Evolutionary conservation across 1,140 invertebrate species (phyloP).

Genomic region (Solenopsis fugax): DNA sequence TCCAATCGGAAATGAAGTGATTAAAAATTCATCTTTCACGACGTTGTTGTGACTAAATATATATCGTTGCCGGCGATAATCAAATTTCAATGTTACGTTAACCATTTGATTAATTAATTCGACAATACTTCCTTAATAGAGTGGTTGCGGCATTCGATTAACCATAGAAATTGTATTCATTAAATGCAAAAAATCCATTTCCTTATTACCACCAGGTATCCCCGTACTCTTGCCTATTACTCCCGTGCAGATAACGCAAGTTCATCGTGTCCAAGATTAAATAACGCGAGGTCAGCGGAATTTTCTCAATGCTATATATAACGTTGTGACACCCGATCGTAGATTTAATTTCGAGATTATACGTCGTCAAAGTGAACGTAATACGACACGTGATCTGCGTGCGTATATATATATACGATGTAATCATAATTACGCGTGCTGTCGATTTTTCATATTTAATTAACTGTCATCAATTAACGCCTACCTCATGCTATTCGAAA

Average conservation of each 20-base stretch:
- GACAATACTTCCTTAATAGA: conserved; percentile 51
- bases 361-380: conserved; percentile 37
- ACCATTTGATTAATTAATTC: conserved; percentile 51
- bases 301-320: conserved; percentile 38
- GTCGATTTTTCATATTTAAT: conserved; percentile 75
- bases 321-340: conserved; percentile 46
- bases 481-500: conserved; percentile 48
- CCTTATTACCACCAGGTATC: not conserved
- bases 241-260: conserved; percentile 11
- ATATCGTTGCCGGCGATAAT: not conserved
- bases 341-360: conserved; percentile 68
- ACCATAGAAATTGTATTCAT: conserved; percentile 41
- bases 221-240: not conserved
- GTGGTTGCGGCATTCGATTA: conserved; percentile 17
- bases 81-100: conserved; percentile 9
- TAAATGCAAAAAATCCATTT: conserved; percentile 55
- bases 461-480: conserved; percentile 68
- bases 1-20: not conserved
- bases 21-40: not conserved
- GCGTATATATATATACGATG: not conserved
- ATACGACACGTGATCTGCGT: conserved; percentile 38
- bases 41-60: conserved; percentile 2
- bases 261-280: conserved; percentile 19
- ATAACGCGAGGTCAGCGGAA: conserved; percentile 29
- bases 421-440: conserved; percentile 22